phyloP scores from a whole-genome alignment of 2,888 invertebrate species.

The Junonia oenone region DNA sequence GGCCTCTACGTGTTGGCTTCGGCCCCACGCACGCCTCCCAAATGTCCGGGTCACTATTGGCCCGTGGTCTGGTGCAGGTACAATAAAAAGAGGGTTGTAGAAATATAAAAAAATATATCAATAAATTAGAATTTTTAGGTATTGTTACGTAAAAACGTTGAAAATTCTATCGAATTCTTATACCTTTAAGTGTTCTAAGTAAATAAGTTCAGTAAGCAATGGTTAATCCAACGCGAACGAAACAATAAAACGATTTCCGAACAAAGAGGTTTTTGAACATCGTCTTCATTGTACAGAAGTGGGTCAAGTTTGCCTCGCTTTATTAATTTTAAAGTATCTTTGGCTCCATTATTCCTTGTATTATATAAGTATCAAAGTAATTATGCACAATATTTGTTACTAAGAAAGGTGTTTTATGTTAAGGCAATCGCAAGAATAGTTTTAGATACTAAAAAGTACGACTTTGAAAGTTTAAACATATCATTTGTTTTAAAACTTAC shows the following conservation, averaged over 20 bases:
- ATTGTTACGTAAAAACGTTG: not conserved
- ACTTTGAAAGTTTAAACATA: no score
- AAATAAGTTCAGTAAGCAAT: not conserved
- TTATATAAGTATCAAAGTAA: not conserved
- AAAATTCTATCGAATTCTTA: not conserved
- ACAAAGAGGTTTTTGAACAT: not conserved
- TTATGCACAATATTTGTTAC: not conserved
- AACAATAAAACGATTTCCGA: not conserved
- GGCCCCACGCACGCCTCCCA: no score
- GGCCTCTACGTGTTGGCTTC: no score
- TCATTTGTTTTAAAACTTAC: no score
- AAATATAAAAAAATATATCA: no score
- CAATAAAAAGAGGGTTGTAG: no score
- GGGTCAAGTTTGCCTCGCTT: not conserved
- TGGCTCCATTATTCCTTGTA: not conserved
- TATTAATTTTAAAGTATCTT: not conserved
- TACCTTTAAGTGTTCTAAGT: not conserved
- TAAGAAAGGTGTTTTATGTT: no score
- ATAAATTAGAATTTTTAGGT: no score
- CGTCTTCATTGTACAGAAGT: not conserved
- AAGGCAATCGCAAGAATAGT: no score
- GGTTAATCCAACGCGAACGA: not conserved
- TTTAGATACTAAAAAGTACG: no score
- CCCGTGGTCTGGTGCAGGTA: no score
- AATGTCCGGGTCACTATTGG: no score